Conservation (phyloP, 2,888 invertebrate species). For the Drosophila rellima region DNA sequence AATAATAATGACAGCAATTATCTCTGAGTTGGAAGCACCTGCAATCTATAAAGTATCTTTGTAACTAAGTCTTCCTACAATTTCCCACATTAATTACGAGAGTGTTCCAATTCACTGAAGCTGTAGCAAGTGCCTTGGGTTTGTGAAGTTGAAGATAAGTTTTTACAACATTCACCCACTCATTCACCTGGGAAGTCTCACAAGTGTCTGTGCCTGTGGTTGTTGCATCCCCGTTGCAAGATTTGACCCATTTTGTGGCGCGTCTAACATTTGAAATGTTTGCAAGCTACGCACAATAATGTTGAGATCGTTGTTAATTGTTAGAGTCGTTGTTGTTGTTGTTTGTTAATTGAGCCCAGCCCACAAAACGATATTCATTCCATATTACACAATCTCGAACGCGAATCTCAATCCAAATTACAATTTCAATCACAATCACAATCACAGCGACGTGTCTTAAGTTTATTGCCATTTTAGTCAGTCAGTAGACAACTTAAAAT, state of each 20-base stretch:
- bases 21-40: neutral
- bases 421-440: constrained; percentile 35
- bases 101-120: constrained; percentile 24
- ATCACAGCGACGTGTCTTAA: constrained; percentile 39
- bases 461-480: constrained; percentile 65
- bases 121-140: constrained; percentile 36
- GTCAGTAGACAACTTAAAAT: constrained; percentile 52
- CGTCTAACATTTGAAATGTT: constrained; percentile 27
- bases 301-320: constrained; percentile 43
- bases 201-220: constrained; percentile 49
- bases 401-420: constrained; percentile 35
- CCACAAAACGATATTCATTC: constrained; percentile 56
- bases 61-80: neutral
- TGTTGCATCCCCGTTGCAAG: constrained; percentile 4
- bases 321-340: neutral
- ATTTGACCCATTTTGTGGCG: constrained; percentile 50
- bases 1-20: neutral
- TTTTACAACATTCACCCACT: constrained; percentile 18
- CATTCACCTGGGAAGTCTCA: constrained; percentile 50
- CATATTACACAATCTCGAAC: constrained; percentile 60
- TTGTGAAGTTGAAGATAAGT: constrained; percentile 3
- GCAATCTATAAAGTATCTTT: neutral
- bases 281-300: constrained; percentile 44
- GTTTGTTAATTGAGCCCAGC: constrained; percentile 33
- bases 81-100: neutral